phyloP scores from a whole-genome alignment of 2,113 vertebrate genomes.

The Nettapus auritus region DNA sequence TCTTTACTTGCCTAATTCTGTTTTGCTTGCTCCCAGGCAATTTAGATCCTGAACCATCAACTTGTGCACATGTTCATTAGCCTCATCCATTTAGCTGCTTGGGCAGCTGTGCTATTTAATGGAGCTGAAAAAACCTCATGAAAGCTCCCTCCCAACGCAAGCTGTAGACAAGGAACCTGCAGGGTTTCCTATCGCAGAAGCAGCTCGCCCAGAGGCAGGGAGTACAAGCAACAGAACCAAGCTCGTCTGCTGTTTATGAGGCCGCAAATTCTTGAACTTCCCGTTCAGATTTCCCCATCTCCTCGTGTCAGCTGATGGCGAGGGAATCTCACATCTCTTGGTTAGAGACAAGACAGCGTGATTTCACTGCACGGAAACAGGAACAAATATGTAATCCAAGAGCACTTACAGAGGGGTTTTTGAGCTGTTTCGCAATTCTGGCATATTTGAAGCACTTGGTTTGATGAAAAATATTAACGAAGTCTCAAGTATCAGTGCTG shows the following conservation, averaged over 20 bases:
- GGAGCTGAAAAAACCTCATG: conserved; percentile 13
- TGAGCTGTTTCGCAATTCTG: not conserved
- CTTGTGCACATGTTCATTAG: conserved; percentile 30
- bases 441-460: not conserved
- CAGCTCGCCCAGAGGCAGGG: not conserved
- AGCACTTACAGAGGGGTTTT: not conserved
- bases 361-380: not conserved
- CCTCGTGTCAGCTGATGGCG: accelerated
- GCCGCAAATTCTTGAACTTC: not conserved
- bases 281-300: not conserved
- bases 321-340: not conserved
- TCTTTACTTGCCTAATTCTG: conserved; percentile 35
- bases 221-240: not conserved
- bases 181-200: not conserved
- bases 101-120: conserved; percentile 31
- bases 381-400: not conserved
- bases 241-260: not conserved
- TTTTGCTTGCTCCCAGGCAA: conserved; percentile 38
- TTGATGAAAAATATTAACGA: not conserved
- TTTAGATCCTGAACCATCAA: conserved; percentile 48
- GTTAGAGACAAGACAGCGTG: not conserved
- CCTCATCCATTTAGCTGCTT: conserved; percentile 40
- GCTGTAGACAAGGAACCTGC: not conserved
- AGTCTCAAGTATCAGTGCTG: not conserved
- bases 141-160: not conserved